Evolutionary conservation across 2,113 vertebrate species (phyloP), one percentile per base, ranked within the genome.

Genomic region (Eulemur rufifrons): DNA sequence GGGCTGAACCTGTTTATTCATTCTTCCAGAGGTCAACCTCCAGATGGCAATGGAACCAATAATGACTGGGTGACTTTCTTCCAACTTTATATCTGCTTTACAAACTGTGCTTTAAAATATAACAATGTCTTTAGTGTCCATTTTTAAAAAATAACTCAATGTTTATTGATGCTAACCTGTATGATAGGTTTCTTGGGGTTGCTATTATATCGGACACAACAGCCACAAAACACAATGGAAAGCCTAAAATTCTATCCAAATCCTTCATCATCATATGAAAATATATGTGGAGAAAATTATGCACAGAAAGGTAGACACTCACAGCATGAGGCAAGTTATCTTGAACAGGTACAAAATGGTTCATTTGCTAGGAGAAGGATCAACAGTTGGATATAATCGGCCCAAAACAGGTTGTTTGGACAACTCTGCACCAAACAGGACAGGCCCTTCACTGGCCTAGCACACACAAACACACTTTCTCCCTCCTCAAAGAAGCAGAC

Each of bases 341-440:
- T 68, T 59, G 56, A 92, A 66, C 18, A 52, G 92, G 37, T 39
- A 77, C 9, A 13, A 82, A 94, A 73, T 68, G 32, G 6, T 39
- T 95, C 69, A 59, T 93, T 86, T 78, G 39, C 91, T 82, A 66
- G 71, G 45, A 50, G 63, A 82, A 71, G 68, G 84, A 78, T 59
- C 66, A 88, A n/a, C 15, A 9, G 20, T 18, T 59, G 8, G 8
- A 63, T 1, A 54, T 25, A 11, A n/a, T 39, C 45, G 59, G 12
- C 59, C 47, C 42, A 32, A 21, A n/a, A 37, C 50, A 83, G 37
- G 21, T 63, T 32, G 59, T 71, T 61, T 64, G 61, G 42, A 39
- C 15, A 74, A 13, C 25, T 74, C 34, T 37, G 29, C 9, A 52
- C 42, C 56, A 54, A 50, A 50, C 14, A 52, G n/a, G 39, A 69